A percentile compares a stretch with the other conserved stretches of the same genome.
Evolutionary conservation across 2,888 invertebrate species (phyloP).

Genomic region (Euproctis similis): DNA sequence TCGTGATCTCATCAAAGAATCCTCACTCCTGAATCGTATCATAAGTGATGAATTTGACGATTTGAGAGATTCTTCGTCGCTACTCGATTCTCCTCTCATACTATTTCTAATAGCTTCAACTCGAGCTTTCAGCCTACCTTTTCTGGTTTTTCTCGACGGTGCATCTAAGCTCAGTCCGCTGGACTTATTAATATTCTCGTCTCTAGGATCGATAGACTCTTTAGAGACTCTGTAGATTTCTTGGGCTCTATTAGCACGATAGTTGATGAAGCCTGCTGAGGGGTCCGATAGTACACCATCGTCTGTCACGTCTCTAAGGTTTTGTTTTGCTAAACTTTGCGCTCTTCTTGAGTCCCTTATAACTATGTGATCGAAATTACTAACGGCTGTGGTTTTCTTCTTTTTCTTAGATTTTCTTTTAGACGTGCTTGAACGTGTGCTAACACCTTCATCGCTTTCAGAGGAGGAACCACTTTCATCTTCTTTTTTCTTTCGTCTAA

Average conservation of each 20-base stretch:
- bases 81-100: slow-evolving; percentile 79
- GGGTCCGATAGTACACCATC: slow-evolving; percentile 77
- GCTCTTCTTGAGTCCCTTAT: slow-evolving; percentile 69
- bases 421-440: slow-evolving; percentile 51
- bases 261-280: slow-evolving; percentile 66
- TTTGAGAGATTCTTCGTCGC: slow-evolving; percentile 82
- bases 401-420: slow-evolving; percentile 71
- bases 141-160: slow-evolving; percentile 69
- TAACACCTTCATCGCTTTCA: slow-evolving; percentile 65
- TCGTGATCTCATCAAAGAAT: slow-evolving; percentile 78
- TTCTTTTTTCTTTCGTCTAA: slow-evolving; percentile 84
- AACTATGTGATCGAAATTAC: slow-evolving; percentile 81
- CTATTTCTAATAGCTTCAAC: slow-evolving; percentile 80
- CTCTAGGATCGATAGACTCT: slow-evolving; percentile 55
- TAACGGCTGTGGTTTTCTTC: slow-evolving; percentile 67
- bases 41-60: slow-evolving; percentile 80
- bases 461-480: slow-evolving; percentile 76
- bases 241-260: slow-evolving; percentile 48
- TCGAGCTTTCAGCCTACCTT: slow-evolving; percentile 78
- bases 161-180: slow-evolving; percentile 70
- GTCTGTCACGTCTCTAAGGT: slow-evolving; percentile 53
- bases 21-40: slow-evolving; percentile 81
- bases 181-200: slow-evolving; percentile 52
- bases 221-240: slow-evolving; percentile 51
- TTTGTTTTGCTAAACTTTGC: slow-evolving; percentile 63